Conservation (phyloP, 2,113 vertebrate species). For the Rhinogobius similis region DNA sequence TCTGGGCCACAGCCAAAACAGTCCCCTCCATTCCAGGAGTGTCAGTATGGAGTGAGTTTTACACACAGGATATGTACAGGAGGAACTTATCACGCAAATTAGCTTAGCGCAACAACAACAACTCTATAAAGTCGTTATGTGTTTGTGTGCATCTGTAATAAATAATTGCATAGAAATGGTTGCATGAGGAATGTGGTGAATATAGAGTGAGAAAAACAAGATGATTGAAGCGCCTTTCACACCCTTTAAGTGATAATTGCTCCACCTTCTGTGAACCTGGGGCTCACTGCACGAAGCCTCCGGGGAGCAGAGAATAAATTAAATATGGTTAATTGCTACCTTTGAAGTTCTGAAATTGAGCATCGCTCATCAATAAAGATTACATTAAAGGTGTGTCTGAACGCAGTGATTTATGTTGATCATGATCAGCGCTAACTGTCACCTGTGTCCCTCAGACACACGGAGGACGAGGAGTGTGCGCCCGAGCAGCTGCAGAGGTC, state of each 20-base stretch:
- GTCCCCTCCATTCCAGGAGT: conserved; percentile 80
- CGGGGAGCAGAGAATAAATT: conserved; percentile 14
- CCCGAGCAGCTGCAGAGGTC: conserved; percentile 74
- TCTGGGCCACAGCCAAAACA: conserved; percentile 68
- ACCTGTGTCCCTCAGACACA: conserved; percentile 47
- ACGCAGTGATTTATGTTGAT: conserved; percentile 7
- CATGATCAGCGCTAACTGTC: conserved; percentile 3
- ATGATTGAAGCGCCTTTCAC: neutral
- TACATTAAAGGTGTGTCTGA: conserved; percentile 22
- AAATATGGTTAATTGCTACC: conserved; percentile 5
- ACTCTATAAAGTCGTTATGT: neutral
- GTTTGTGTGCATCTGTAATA: conserved; percentile 1
- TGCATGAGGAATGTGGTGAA: neutral
- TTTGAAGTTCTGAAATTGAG: conserved; percentile 33
- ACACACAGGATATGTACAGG: neutral
- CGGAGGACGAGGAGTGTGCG: conserved; percentile 70
- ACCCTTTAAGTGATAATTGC: neutral
- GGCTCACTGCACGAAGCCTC: neutral
- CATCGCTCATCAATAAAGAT: neutral
- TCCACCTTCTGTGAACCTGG: neutral
- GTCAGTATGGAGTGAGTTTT: conserved; percentile 74
- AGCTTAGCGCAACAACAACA: no score
- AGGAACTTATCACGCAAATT: no score
- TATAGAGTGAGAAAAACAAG: neutral
- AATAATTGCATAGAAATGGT: neutral